Conservation (phyloP, 2,888 invertebrate genomes). For the Lymantria dispar region DNA sequence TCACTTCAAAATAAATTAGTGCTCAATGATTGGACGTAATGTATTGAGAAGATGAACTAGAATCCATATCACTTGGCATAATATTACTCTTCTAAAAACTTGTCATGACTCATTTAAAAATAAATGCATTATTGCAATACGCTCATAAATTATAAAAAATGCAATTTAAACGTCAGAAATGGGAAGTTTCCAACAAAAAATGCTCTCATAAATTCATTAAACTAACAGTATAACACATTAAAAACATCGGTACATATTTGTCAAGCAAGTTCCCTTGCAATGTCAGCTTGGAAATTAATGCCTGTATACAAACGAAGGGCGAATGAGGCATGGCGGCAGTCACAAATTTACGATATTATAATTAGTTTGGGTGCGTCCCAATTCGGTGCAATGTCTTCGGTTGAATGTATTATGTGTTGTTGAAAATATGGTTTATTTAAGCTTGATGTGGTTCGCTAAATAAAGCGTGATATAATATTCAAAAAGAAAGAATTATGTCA, state of each 20-base stretch:
- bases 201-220: constrained; percentile 20
- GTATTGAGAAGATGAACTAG: too few relatives aligned
- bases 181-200: constrained; percentile 2
- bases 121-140: background rate
- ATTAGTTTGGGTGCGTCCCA: constrained; percentile 67
- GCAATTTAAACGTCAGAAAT: constrained; percentile 9
- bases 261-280: constrained; percentile 40
- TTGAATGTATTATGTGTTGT: constrained; percentile 29
- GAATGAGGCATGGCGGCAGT: constrained; percentile 37
- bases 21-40: too few relatives aligned
- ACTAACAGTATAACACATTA: constrained; percentile 22
- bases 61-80: too few relatives aligned
- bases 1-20: too few relatives aligned
- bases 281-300: constrained; percentile 42
- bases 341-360: constrained; percentile 55
- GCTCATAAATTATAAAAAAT: constrained; percentile 1
- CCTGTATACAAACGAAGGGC: constrained; percentile 35
- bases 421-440: constrained; percentile 3
- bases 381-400: constrained; percentile 33
- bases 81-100: too few relatives aligned
- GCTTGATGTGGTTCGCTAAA: background rate
- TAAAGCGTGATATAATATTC: too few relatives aligned
- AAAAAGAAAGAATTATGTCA: too few relatives aligned
- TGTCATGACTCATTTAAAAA: too few relatives aligned
- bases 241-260: constrained; percentile 34